Percentiles rank a stretch among this genome's conserved stretches.
These are phyloP conservation scores for Chelon auratus DNA, from an alignment of 2,797 vertebrate species.

Conservation along the genomic window DNA sequence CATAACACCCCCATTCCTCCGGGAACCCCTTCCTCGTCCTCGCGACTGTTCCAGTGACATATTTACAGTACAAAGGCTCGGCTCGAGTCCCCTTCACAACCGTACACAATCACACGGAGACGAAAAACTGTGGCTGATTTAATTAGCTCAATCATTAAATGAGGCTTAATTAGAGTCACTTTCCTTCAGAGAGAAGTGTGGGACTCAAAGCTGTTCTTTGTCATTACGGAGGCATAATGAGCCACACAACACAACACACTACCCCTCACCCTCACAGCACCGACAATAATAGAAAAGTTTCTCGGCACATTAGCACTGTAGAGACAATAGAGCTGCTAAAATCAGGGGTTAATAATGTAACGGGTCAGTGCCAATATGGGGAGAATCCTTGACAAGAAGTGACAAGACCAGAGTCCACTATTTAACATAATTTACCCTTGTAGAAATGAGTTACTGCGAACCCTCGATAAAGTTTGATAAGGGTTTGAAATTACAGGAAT, in stretches of 20 bases:
- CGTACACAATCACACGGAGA: conserved; percentile 68
- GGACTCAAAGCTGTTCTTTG: conserved; percentile 78
- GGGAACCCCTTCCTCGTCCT: conserved; percentile 36
- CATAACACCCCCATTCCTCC: conserved; percentile 31
- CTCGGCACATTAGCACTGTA: conserved; percentile 25
- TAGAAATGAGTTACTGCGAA: conserved; percentile 33
- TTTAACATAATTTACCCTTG: conserved; percentile 45
- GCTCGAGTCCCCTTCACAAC: conserved; percentile 65
- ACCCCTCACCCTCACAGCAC: conserved; percentile 46
- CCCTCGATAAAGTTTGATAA: conserved; percentile 54
- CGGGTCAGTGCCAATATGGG: conserved; percentile 11
- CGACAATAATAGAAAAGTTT: conserved; percentile 71
- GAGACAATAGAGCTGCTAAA: conserved; percentile 37
- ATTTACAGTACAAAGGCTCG: conserved; percentile 79
- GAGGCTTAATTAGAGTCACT: conserved; percentile 84
- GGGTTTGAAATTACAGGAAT: conserved; percentile 62
- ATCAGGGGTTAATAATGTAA: conserved; percentile 48
- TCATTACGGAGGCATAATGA: conserved; percentile 82
- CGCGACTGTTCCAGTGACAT: conserved; percentile 65
- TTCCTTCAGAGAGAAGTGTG: conserved; percentile 77
- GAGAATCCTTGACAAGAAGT: conserved; percentile 45
- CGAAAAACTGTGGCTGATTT: conserved; percentile 78
- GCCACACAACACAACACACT: conserved; percentile 68
- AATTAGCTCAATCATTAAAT: conserved; percentile 85
- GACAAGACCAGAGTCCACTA: conserved; percentile 55